Evolutionary conservation across 1,140 invertebrate genomes (phyloP).

Genomic region (Cyclargus thomasi): DNA sequence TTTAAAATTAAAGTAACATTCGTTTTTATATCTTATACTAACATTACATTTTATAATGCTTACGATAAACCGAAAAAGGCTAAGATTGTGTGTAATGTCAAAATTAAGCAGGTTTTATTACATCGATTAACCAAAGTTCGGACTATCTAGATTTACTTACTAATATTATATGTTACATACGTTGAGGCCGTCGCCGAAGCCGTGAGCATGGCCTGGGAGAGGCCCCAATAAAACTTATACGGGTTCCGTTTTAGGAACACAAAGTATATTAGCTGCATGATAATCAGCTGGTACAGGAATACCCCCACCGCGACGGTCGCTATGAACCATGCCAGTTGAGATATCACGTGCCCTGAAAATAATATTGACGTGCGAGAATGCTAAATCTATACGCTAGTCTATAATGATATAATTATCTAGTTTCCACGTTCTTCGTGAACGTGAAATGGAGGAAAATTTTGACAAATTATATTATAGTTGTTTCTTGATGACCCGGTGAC

Average conservation of each 20-base stretch:
- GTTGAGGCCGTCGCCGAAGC: conserved; percentile 95
- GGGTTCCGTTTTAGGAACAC: conserved; percentile 90
- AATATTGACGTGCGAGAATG: conserved; percentile 2
- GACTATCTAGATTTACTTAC: conserved; percentile 16
- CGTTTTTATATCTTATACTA: too few relatives aligned
- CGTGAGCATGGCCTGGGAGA: conserved; percentile 90
- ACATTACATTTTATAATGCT: too few relatives aligned
- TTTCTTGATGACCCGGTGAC: too few relatives aligned
- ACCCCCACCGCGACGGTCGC: conserved; percentile 90
- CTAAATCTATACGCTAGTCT: not conserved
- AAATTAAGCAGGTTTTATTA: not conserved
- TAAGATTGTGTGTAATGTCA: too few relatives aligned
- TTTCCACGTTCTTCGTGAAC: too few relatives aligned
- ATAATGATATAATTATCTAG: too few relatives aligned
- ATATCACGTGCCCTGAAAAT: conserved; percentile 81
- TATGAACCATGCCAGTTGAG: conserved; percentile 91
- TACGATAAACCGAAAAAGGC: too few relatives aligned
- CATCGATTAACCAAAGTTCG: not conserved
- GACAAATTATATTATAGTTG: too few relatives aligned
- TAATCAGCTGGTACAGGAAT: conserved; percentile 89
- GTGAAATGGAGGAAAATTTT: too few relatives aligned
- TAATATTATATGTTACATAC: conserved; percentile 66
- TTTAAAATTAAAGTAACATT: too few relatives aligned
- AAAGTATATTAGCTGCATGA: conserved; percentile 90
- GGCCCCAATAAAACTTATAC: conserved; percentile 88